A percentile compares a stretch with the other conserved stretches of the same genome.
phyloP scores from a whole-genome alignment of 2,888 invertebrate species.

The Peribatodes rhomboidaria region DNA sequence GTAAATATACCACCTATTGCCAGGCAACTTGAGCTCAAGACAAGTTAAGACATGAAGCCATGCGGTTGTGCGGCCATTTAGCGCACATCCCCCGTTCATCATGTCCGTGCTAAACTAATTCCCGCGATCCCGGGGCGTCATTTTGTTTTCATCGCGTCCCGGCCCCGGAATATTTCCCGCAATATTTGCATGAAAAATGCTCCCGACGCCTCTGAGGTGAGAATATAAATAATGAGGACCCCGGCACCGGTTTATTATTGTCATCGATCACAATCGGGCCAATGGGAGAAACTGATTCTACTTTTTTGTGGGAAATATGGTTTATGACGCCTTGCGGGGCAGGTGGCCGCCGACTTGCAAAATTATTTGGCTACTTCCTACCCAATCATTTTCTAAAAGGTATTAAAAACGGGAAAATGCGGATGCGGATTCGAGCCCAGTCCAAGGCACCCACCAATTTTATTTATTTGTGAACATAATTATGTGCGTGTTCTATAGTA shows the following conservation, averaged over 20 bases:
- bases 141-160: slow-evolving; percentile 49
- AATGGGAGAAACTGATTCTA: slow-evolving; percentile 51
- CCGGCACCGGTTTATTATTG: slow-evolving; percentile 68
- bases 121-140: slow-evolving; percentile 40
- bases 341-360: slow-evolving; percentile 5
- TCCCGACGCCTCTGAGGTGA: slow-evolving; percentile 67
- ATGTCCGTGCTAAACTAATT: slow-evolving; percentile 39
- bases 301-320: slow-evolving; percentile 41
- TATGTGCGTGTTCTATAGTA: too few species aligned
- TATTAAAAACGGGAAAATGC: neutral
- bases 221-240: slow-evolving; percentile 75
- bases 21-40: too few species aligned
- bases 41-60: slow-evolving; percentile 7
- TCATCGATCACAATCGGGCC: slow-evolving; percentile 68
- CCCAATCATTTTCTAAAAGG: slow-evolving; percentile 1
- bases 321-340: slow-evolving; percentile 25
- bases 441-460: too few species aligned
- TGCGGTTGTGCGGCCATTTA: slow-evolving; percentile 18
- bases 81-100: slow-evolving; percentile 29
- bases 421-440: too few species aligned
- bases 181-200: slow-evolving; percentile 77
- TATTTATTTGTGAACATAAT: too few species aligned
- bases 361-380: slow-evolving; percentile 4
- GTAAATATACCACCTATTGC: too few species aligned
- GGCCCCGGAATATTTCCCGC: slow-evolving; percentile 46